phyloP scores from a whole-genome alignment of 2,888 invertebrate species.

The Watsonalla binaria region DNA sequence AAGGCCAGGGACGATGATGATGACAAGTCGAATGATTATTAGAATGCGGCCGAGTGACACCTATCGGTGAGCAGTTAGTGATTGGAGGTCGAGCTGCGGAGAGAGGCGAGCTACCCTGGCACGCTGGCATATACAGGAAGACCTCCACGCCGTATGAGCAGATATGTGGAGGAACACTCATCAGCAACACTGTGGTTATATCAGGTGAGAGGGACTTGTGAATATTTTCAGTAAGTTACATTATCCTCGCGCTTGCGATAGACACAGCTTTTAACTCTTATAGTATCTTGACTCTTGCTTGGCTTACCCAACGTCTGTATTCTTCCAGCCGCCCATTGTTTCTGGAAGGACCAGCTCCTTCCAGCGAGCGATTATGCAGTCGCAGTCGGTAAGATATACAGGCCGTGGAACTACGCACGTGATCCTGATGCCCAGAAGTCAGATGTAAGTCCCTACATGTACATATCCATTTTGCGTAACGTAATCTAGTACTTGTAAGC shows the following conservation, averaged over 20 bases:
- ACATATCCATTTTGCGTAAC: too few relatives aligned
- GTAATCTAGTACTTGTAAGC: too few relatives aligned
- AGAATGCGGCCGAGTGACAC: neutral
- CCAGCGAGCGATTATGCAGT: conserved; percentile 30
- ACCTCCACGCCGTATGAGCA: conserved; percentile 51
- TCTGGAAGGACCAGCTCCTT: conserved; percentile 28
- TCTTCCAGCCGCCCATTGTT: conserved; percentile 44
- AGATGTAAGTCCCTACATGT: conserved; percentile 25
- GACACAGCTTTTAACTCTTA: too few relatives aligned
- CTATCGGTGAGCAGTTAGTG: neutral
- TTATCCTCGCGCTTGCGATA: too few relatives aligned
- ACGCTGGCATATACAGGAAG: conserved; percentile 66
- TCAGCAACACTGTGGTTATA: conserved; percentile 39
- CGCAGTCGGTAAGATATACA: conserved; percentile 38
- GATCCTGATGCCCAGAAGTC: conserved; percentile 35
- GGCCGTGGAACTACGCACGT: conserved; percentile 30
- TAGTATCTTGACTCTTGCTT: too few relatives aligned
- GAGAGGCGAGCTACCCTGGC: conserved; percentile 68
- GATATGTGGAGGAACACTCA: conserved; percentile 74
- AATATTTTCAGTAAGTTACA: too few relatives aligned
- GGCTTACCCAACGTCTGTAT: too few relatives aligned
- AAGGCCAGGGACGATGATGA: too few relatives aligned
- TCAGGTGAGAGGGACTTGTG: too few relatives aligned
- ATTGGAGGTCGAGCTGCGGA: neutral
- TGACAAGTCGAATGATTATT: neutral